Conservation (phyloP, 1,140 invertebrate species). For the Nasonia giraulti region DNA sequence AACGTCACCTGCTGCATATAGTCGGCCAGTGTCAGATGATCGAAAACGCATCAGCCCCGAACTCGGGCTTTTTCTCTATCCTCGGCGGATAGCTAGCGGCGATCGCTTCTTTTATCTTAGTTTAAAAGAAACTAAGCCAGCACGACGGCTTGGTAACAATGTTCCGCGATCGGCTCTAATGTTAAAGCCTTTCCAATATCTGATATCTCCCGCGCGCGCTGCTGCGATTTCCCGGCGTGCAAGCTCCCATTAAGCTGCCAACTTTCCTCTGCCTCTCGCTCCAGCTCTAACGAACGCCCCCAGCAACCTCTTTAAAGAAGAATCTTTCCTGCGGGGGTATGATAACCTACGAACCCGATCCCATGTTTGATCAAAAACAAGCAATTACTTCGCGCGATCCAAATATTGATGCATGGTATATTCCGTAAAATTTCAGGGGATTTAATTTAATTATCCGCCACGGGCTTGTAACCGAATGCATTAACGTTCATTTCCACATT, state of each 20-base stretch:
- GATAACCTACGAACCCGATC: too few relatives aligned
- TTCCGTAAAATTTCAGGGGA: too few relatives aligned
- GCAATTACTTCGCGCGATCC: too few relatives aligned
- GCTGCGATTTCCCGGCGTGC: not conserved
- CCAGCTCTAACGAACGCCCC: not conserved
- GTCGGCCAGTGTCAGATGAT: constrained; percentile 53
- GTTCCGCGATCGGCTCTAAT: constrained; percentile 58
- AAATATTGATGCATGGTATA: too few relatives aligned
- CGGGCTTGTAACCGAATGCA: too few relatives aligned
- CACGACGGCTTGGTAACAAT: constrained; percentile 61
- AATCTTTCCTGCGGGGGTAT: too few relatives aligned
- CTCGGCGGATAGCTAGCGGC: not conserved
- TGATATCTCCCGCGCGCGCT: constrained; percentile 49
- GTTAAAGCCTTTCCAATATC: constrained; percentile 65
- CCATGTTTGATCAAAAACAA: too few relatives aligned
- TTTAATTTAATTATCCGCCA: too few relatives aligned
- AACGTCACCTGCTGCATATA: constrained; percentile 55
- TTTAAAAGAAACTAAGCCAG: constrained; percentile 56
- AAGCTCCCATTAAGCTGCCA: not conserved
- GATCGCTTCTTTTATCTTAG: not conserved
- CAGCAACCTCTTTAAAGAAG: too few relatives aligned
- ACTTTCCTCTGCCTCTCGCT: not conserved
- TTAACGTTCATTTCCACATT: too few relatives aligned
- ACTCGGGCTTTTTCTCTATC: not conserved
- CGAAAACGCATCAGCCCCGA: constrained; percentile 59